phyloP scores from a whole-genome alignment of 2,888 invertebrate species.

The Agrilus mali region DNA sequence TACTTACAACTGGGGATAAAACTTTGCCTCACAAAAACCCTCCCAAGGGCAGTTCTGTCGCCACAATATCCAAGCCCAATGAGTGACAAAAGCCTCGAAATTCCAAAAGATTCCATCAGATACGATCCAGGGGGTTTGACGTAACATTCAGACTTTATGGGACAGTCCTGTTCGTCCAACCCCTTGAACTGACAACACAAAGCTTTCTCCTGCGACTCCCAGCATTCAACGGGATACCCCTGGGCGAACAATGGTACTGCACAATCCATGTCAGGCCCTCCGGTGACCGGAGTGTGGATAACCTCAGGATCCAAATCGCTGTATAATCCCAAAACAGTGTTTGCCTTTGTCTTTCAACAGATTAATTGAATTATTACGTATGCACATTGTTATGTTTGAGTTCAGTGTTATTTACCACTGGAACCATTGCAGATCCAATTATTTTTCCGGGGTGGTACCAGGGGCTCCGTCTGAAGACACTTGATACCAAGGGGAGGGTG shows the following conservation, averaged over 20 bases:
- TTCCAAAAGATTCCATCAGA: conserved; percentile 10
- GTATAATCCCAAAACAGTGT: conserved; percentile 47
- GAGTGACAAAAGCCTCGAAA: conserved; percentile 25
- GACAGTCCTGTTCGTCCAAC: conserved; percentile 2
- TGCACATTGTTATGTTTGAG: not conserved
- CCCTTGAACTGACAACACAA: conserved; percentile 5
- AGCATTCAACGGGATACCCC: conserved; percentile 32
- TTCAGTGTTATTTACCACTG: conserved; percentile 19
- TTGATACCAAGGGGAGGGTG: conserved; percentile 40
- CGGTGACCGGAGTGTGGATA: conserved; percentile 49
- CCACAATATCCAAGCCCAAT: conserved; percentile 28
- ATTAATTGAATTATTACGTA: not conserved
- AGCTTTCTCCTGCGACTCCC: too few species aligned
- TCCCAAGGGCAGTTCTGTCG: conserved; percentile 20
- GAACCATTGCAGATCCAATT: conserved; percentile 25
- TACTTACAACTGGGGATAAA: conserved; percentile 24
- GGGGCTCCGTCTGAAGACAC: conserved; percentile 31
- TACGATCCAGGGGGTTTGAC: too few species aligned
- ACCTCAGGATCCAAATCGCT: conserved; percentile 42
- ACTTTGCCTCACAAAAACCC: conserved; percentile 25
- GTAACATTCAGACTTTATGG: too few species aligned
- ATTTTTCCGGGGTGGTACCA: conserved; percentile 32
- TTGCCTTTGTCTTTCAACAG: conserved; percentile 38
- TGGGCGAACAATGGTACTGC: conserved; percentile 53
- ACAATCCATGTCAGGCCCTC: conserved; percentile 52